Percentiles rank a stretch among this genome's conserved stretches.
phyloP scores from a whole-genome alignment of 2,797 vertebrate species.

The Nothura maculosa region DNA sequence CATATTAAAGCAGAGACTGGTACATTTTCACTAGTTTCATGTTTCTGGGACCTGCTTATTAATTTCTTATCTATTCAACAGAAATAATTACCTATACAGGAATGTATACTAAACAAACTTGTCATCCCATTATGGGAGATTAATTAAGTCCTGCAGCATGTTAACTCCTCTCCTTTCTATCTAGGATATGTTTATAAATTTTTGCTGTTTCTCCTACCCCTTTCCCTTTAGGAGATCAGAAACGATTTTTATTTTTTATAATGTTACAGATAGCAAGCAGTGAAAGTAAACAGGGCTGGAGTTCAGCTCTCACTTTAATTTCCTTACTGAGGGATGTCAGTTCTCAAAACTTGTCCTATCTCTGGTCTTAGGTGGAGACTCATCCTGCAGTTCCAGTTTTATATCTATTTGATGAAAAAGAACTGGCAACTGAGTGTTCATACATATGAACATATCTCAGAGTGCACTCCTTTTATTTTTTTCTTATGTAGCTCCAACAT shows the following conservation, averaged over 20 bases:
- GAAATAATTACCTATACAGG: not conserved
- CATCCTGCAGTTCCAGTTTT: accelerated
- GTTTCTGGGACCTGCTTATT: accelerated
- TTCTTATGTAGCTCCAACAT: not conserved
- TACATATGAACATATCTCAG: not conserved
- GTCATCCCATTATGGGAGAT: not conserved
- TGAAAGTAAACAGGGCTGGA: not conserved
- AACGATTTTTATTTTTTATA: not conserved
- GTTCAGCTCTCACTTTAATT: not conserved
- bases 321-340: not conserved
- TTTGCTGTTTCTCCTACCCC: not conserved
- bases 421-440: not conserved
- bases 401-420: not conserved
- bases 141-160: not conserved
- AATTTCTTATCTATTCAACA: not conserved
- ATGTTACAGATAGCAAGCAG: not conserved
- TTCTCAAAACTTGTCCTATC: not conserved
- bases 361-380: accelerated
- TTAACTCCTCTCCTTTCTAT: accelerated
- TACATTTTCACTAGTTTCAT: not conserved
- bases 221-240: not conserved
- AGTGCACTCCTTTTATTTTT: not conserved
- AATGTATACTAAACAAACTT: not conserved
- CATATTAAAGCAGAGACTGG: not conserved
- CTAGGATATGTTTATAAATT: not conserved